Evolutionary conservation across 2,797 vertebrate species (phyloP), one percentile per base, ranked within the genome.

Genomic region (Perodicticus potto): DNA sequence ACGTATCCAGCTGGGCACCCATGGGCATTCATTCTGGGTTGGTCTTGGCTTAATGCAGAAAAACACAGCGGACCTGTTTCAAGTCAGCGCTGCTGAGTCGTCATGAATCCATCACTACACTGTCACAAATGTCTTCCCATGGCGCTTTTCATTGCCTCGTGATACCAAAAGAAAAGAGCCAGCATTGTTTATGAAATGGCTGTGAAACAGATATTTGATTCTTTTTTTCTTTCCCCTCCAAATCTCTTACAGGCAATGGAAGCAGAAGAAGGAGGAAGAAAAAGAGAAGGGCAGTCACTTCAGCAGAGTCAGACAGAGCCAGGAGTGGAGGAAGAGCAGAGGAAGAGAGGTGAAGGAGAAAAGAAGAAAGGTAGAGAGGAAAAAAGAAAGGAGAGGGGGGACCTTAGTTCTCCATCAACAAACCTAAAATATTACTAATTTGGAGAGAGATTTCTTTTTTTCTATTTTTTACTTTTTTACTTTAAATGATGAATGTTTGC

Each of bases 201-300:
- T 96, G 74, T 88, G 93, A 94, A 93, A 96, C 89, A 86, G 91
- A 96, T 96, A 96, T 85, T 89, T 76, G 88, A 95, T 92, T 92
- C 86, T 55, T 63, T 89, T 87, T 32, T 40, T 73, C 9, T 40
- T 49, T 55, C 8, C 40, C 73, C 61, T 87, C 73, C 4, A 27
- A 93, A 90, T 96, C 81, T n/a, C 32, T 81, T 90, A 61, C 72
- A 87, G 90, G 86, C 81, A 80, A 55, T 0, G 9, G 40, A 86
- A 94, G 80, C 85, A 81, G 81, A 95, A 19, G 91, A 78, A 91
- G 29, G 85, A 78, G 45, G 49, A 82, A 85, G 67, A 19, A 49
- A 37, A 34, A 49, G 49, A 80, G 43, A 82, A 77, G 59, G 63
- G 81, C 53, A 29, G n/a, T 53, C 55, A 53, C 34, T 81, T 86